Conservation (phyloP, 2,888 invertebrate genomes). For the Tipula lateralis region DNA sequence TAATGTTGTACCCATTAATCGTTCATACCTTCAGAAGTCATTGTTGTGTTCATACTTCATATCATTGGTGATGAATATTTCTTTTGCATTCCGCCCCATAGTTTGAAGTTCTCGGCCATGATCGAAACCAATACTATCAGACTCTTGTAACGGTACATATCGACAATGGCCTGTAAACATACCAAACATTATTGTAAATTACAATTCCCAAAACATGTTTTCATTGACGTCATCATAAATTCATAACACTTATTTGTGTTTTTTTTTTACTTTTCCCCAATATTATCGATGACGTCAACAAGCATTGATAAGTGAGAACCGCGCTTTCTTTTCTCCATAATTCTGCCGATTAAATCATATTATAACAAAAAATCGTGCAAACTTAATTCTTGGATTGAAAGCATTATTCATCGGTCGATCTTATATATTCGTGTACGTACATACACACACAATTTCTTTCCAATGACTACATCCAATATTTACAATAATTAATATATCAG, state of each 20-base stretch:
- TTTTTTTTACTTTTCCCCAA: neutral
- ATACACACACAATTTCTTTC: neutral
- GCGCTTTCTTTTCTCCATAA: neutral
- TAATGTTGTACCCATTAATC: no score
- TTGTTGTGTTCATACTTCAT: no score
- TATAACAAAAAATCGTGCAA: neutral
- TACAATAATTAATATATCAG: conserved; percentile 15
- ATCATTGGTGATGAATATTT: no score
- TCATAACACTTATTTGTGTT: no score
- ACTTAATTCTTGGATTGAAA: neutral
- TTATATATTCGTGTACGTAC: neutral
- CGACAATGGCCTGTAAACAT: no score
- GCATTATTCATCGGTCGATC: neutral
- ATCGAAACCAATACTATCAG: no score
- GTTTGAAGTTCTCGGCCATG: no score
- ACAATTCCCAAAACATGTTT: no score
- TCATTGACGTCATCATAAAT: neutral
- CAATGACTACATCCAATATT: neutral
- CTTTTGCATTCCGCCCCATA: no score
- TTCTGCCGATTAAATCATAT: neutral
- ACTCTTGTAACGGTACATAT: no score
- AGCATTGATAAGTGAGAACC: conserved; percentile 15
- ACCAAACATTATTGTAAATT: no score
- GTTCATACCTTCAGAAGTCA: no score
- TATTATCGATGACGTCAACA: neutral